Evolutionary conservation across 2,113 vertebrate species (phyloP).

Genomic region (Hydrolagus affinis): DNA sequence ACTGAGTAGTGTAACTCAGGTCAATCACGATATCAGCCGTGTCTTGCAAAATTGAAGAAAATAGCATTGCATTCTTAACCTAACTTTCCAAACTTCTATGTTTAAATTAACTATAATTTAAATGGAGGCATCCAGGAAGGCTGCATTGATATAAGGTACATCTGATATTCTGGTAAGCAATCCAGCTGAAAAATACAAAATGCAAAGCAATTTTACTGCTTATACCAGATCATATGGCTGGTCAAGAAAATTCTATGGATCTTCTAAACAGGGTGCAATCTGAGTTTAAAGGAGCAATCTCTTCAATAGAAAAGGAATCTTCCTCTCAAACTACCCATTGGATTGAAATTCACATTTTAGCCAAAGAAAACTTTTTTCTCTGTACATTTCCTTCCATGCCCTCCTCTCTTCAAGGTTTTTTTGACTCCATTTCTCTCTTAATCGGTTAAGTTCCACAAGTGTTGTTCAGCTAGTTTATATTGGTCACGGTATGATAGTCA

Average conservation of each 20-base stretch:
- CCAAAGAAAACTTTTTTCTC: no score
- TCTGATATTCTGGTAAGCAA: not conserved
- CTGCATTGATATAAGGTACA: not conserved
- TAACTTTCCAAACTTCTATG: not conserved
- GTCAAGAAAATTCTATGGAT: not conserved
- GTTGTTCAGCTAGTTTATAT: no score
- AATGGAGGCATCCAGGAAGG: not conserved
- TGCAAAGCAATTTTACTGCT: not conserved
- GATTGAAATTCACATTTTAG: not conserved
- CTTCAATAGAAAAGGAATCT: not conserved
- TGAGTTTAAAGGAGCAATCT: slow-evolving; percentile 61
- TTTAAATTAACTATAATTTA: not conserved
- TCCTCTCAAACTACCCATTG: not conserved
- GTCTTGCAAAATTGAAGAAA: not conserved
- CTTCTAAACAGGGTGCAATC: not conserved
- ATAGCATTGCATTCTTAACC: not conserved
- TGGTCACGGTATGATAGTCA: no score
- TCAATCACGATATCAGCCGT: no score
- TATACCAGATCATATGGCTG: not conserved
- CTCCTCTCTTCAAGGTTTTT: no score
- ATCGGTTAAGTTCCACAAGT: no score
- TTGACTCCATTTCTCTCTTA: no score
- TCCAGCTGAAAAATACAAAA: not conserved
- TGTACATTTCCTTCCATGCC: no score
- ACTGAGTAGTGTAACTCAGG: no score